phyloP scores from a whole-genome alignment of 2,797 vertebrate species.

The Falco concolor region DNA sequence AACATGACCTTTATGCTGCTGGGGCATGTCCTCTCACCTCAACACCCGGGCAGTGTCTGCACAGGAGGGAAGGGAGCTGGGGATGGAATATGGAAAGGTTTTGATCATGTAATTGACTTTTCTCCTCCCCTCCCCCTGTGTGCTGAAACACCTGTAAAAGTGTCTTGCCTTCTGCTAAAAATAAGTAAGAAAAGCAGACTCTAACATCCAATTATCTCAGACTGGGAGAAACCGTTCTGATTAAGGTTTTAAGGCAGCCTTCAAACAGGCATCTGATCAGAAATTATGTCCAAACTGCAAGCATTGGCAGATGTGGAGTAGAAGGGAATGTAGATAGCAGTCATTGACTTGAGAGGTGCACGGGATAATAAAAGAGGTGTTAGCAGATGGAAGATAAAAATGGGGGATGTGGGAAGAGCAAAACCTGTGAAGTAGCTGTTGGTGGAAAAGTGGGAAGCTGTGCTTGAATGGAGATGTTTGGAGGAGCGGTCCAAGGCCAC shows the following conservation, averaged over 20 bases:
- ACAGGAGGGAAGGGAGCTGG: neutral
- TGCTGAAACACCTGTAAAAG: neutral
- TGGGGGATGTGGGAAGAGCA: neutral
- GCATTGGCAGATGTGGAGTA: neutral
- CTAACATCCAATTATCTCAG: slow-evolving; percentile 18
- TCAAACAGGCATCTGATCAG: neutral
- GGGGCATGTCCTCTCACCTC: neutral
- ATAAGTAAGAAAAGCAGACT: neutral
- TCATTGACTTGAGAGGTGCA: neutral
- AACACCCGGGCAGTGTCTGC: neutral
- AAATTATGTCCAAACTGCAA: neutral
- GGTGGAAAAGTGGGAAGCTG: neutral
- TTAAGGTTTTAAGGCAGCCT: slow-evolving; percentile 9
- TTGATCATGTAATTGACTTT: neutral
- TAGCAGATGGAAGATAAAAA: neutral
- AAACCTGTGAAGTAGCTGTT: neutral
- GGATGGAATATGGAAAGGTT: neutral
- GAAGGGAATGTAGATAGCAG: neutral
- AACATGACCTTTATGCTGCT: neutral
- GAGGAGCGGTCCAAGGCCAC: neutral
- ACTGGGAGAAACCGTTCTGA: neutral
- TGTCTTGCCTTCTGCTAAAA: slow-evolving; percentile 9
- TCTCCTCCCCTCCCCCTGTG: neutral
- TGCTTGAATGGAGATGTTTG: neutral
- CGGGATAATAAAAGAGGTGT: neutral